Conservation (phyloP, 2,113 vertebrate species). For the Mesembrinibis cayennensis region DNA sequence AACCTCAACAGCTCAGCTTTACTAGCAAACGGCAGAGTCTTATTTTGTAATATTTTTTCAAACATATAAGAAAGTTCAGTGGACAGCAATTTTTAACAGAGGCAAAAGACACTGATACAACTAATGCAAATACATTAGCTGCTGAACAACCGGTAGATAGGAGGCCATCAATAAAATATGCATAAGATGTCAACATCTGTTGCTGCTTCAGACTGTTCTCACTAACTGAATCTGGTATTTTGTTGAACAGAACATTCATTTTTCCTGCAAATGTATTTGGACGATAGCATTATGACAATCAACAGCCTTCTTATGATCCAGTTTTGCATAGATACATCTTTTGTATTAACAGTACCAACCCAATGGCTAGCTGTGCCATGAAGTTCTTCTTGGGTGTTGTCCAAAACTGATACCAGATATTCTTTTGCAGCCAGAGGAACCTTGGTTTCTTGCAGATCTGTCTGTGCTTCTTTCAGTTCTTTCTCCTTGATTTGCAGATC, state of each 20-base stretch:
- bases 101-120: constrained; percentile 68
- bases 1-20: constrained; percentile 72
- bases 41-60: constrained; percentile 70
- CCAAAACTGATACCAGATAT: constrained; percentile 73
- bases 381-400: constrained; percentile 73
- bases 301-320: constrained; percentile 78
- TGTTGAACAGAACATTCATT: constrained; percentile 75
- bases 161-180: constrained; percentile 69
- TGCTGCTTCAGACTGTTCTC: constrained; percentile 74
- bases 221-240: constrained; percentile 74
- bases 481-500: constrained; percentile 78
- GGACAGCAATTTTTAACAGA: constrained; percentile 68
- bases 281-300: constrained; percentile 75
- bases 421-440: constrained; percentile 77
- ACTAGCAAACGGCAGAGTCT: constrained; percentile 61
- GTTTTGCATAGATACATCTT: constrained; percentile 80
- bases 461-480: constrained; percentile 75
- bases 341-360: constrained; percentile 76
- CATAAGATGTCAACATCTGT: constrained; percentile 72
- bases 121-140: constrained; percentile 63
- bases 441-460: constrained; percentile 76
- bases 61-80: constrained; percentile 66
- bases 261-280: constrained; percentile 74
- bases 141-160: constrained; percentile 71
- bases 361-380: constrained; percentile 76